Evolutionary conservation across 2,888 invertebrate species (phyloP).

Genomic region (Patella depressa): DNA sequence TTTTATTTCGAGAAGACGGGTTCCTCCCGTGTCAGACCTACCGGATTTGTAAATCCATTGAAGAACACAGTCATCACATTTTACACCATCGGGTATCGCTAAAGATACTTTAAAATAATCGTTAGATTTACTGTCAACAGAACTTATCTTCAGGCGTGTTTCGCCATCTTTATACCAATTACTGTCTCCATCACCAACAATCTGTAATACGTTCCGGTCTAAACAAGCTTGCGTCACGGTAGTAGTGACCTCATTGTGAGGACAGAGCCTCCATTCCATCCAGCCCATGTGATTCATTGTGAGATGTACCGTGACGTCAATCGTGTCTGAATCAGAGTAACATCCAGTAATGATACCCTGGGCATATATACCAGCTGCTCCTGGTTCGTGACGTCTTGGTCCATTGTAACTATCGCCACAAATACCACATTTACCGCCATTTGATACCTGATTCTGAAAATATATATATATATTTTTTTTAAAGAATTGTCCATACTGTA

Average conservation of each 20-base stretch:
- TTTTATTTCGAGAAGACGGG: too few relatives aligned
- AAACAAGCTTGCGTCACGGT: neutral
- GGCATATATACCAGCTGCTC: neutral
- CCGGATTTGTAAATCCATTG: neutral
- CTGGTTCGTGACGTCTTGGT: neutral
- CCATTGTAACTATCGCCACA: neutral
- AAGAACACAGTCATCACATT: neutral
- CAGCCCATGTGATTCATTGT: neutral
- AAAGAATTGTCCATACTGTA: too few relatives aligned
- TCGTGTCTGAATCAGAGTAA: neutral
- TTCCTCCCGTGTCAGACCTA: neutral
- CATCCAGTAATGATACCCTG: neutral
- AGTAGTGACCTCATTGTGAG: neutral
- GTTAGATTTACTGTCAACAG: neutral
- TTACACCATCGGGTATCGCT: neutral
- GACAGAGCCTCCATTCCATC: conserved; percentile 1
- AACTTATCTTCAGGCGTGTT: neutral
- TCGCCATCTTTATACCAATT: neutral
- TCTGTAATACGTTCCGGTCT: neutral
- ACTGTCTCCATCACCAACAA: neutral
- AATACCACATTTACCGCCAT: conserved; percentile 4
- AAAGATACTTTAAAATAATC: neutral
- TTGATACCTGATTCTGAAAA: neutral
- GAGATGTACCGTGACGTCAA: neutral
- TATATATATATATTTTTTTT: neutral